Evolutionary conservation across 2,797 vertebrate species (phyloP), one percentile per base, ranked within the genome.

Genomic region (Sebastes reedi): DNA sequence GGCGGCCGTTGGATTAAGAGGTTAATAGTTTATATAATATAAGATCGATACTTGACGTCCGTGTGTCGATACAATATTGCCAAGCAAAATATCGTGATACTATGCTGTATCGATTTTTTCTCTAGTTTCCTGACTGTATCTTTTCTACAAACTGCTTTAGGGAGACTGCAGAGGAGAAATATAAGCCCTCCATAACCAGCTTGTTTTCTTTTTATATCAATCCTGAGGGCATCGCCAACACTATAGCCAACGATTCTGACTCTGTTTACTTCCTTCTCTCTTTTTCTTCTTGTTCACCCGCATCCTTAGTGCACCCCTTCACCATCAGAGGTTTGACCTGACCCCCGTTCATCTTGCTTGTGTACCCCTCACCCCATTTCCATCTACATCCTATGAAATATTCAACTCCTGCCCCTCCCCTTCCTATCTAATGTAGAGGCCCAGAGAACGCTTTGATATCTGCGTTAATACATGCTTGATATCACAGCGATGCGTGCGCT

Each of bases 381-480:
- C 83, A 87, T 90, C 84, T 73, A 71, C 30, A 74, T 16, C 77
- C 74, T 50, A 92, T 92, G 12, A 92, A 94, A 92, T 92, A 94
- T 93, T 92, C 87, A 91, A 9, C 77, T 67, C 22, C 42, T 8
- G 34, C 74, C 72, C 86, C 77, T 72, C 87, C 62, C 79, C 61
- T 27, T 62, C 66, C 50, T 71, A 82, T 84, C 76, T 83, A 85
- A 90, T 67, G 24, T 54, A 46, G 79, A 83, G 72, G 42, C 77
- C 27, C 32, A 50, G 65, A 75, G 71, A 86, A 55, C 1, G 24
- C 93, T 95, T 94, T 94, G 92, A 93, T 95, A 90, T 84, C 55
- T 72, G 77, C 74, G 4, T 81, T 91, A 92, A 90, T 89, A 86
- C 89, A 89, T 76, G 88, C 89, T 87, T 91, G 91, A 87, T 91